Percentiles rank a stretch among this genome's conserved stretches.
Evolutionary conservation across 2,888 invertebrate genomes (phyloP).

Genomic region (Sisyra nigra): DNA sequence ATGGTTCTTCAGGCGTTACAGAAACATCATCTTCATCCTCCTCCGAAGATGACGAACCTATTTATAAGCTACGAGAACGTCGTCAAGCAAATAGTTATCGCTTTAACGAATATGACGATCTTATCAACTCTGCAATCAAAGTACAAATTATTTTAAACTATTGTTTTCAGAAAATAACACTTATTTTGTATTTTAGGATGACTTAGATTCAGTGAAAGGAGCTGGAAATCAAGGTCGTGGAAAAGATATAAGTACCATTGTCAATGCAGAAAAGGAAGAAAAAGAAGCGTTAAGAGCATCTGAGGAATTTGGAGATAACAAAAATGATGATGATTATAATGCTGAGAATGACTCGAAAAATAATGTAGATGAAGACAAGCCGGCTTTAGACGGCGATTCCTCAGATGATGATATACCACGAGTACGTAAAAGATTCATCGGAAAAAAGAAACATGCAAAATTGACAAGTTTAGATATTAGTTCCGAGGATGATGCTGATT

Average conservation of each 20-base stretch:
- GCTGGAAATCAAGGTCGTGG: slow-evolving; percentile 72
- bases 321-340: slow-evolving; percentile 11
- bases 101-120: slow-evolving; percentile 87
- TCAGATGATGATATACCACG: slow-evolving; percentile 21
- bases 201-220: slow-evolving; percentile 56
- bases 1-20: slow-evolving; percentile 17
- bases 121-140: slow-evolving; percentile 84
- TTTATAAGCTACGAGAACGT: slow-evolving; percentile 71
- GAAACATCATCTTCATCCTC: slow-evolving; percentile 13
- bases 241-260: slow-evolving; percentile 85
- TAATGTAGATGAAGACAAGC: slow-evolving; percentile 12
- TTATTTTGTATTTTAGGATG: slow-evolving; percentile 33
- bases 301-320: slow-evolving; percentile 15
- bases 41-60: slow-evolving; percentile 44
- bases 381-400: background rate
- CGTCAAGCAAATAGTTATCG: slow-evolving; percentile 66
- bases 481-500: slow-evolving; percentile 61
- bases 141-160: slow-evolving; percentile 20
- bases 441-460: slow-evolving; percentile 51
- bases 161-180: background rate
- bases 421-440: slow-evolving; percentile 17
- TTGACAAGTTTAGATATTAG: slow-evolving; percentile 66
- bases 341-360: slow-evolving; percentile 11
- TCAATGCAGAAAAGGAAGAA: slow-evolving; percentile 60
- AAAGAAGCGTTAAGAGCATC: slow-evolving; percentile 16